phyloP scores from a whole-genome alignment of 1,140 invertebrate genomes.

The Philotrypesis tridentata region DNA sequence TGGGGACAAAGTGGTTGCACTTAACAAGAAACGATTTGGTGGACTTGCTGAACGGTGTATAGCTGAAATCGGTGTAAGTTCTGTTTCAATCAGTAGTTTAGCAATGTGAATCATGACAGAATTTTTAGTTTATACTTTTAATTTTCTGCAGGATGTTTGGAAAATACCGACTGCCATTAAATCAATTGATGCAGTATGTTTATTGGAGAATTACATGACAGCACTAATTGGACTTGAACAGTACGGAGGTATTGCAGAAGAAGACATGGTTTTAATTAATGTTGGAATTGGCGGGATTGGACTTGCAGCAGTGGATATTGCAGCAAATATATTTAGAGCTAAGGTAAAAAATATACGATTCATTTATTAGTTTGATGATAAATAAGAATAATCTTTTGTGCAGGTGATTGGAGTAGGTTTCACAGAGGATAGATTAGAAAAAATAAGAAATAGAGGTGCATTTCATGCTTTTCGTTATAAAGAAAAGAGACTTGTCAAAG shows the following conservation, averaged over 20 bases:
- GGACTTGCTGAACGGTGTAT: constrained; percentile 76
- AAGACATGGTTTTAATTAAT: constrained; percentile 76
- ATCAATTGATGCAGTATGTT: constrained; percentile 71
- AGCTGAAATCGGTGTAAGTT: constrained; percentile 70
- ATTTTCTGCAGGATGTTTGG: constrained; percentile 75
- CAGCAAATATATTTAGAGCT: constrained; percentile 77
- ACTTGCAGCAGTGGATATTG: constrained; percentile 78
- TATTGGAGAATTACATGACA: constrained; percentile 77
- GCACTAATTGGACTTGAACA: constrained; percentile 76
- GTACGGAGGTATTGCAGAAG: constrained; percentile 73
- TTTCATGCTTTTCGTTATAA: constrained; percentile 76
- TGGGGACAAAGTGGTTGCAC: constrained; percentile 74
- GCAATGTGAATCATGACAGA: too few species aligned
- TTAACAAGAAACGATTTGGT: constrained; percentile 73
- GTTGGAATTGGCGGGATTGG: constrained; percentile 77
- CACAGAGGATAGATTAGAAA: constrained; percentile 74
- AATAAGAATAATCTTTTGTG: constrained; percentile 41
- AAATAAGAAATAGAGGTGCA: constrained; percentile 77
- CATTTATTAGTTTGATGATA: constrained; percentile 22
- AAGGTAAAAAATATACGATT: constrained; percentile 68
- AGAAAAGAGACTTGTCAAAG: constrained; percentile 73
- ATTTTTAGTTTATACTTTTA: neutral
- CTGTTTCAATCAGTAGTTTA: neutral
- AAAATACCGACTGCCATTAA: constrained; percentile 71
- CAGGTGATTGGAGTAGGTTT: constrained; percentile 78